Conservation (phyloP, 2,888 invertebrate genomes). For the Andrena dorsata region DNA sequence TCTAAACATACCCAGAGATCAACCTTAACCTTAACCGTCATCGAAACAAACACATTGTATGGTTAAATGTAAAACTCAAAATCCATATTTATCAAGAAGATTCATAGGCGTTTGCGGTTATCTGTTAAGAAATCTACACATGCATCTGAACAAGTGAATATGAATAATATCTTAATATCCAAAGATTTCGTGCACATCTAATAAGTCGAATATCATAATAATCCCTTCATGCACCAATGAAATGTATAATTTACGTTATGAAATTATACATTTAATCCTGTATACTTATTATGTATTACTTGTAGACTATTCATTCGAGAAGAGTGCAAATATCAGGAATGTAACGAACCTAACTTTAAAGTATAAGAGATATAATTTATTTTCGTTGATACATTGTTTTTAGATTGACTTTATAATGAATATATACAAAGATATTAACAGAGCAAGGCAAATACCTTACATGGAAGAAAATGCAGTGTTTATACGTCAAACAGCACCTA, state of each 20-base stretch:
- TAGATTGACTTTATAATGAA: conserved; percentile 36
- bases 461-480: conserved; percentile 29
- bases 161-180: neutral
- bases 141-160: neutral
- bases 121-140: conserved; percentile 4
- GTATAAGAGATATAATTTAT: neutral
- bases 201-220: neutral
- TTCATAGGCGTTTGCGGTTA: neutral
- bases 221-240: neutral
- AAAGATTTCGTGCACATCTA: neutral
- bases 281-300: too few relatives aligned
- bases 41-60: neutral
- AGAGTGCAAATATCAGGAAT: too few relatives aligned
- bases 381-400: neutral
- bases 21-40: conserved; percentile 11
- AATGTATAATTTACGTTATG: too few relatives aligned
- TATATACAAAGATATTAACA: conserved; percentile 39
- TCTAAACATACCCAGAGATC: neutral
- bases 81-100: neutral
- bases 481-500: neutral
- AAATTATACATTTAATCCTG: too few relatives aligned
- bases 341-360: too few relatives aligned
- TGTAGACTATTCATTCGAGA: too few relatives aligned
- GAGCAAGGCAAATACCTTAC: conserved; percentile 38
- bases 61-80: neutral